These are phyloP conservation scores for Bothrops jararaca DNA, from an alignment of 2,113 vertebrate genomes.

Conservation along the genomic window DNA sequence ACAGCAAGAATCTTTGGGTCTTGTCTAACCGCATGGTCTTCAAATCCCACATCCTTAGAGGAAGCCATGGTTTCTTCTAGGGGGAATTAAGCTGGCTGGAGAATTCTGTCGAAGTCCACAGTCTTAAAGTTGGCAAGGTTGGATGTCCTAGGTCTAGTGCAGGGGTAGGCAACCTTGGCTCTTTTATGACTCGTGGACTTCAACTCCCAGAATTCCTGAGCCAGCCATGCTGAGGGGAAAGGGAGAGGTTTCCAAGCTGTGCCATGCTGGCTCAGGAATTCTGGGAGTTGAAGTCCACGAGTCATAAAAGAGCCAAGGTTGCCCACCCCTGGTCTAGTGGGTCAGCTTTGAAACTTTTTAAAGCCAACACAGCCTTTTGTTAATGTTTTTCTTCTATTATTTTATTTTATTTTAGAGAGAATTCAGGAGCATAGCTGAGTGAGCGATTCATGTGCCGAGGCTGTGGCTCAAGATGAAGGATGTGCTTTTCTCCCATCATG, in stretches of 20 bases:
- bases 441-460: accelerated
- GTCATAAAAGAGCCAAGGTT: too few relatives aligned
- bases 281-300: background rate
- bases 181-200: too few relatives aligned
- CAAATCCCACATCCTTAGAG: background rate
- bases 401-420: background rate
- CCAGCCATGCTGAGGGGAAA: too few relatives aligned
- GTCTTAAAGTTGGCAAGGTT: background rate
- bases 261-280: too few relatives aligned
- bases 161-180: too few relatives aligned
- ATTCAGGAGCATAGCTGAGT: background rate
- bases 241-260: too few relatives aligned
- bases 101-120: background rate
- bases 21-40: too few relatives aligned
- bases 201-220: too few relatives aligned
- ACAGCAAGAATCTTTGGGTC: background rate
- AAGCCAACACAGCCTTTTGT: background rate
- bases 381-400: background rate
- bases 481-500: accelerated
- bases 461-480: slow-evolving; percentile 14
- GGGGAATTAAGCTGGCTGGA: background rate
- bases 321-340: too few relatives aligned
- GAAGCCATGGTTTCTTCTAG: background rate
- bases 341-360: background rate
- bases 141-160: background rate